These are phyloP conservation scores for Vannuccia rotundouncinata DNA, from an alignment of 2,888 invertebrate species.

Conservation along the genomic window DNA sequence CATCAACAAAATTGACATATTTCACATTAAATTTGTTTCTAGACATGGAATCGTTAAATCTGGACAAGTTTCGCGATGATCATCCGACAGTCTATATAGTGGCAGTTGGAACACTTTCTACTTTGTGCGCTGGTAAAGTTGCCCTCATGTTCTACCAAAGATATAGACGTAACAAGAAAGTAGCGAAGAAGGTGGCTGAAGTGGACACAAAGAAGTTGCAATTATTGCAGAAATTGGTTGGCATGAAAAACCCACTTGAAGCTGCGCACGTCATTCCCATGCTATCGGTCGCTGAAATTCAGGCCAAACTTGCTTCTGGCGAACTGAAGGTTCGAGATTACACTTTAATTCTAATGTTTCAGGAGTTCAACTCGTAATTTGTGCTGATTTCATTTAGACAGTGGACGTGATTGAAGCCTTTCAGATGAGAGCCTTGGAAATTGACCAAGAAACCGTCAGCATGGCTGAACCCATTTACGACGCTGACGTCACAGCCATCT, in stretches of 20 bases:
- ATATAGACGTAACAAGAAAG: not conserved
- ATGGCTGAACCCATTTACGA: constrained; percentile 18
- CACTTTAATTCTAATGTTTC: too few relatives aligned
- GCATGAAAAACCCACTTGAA: constrained; percentile 9
- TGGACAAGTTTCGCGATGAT: too few relatives aligned
- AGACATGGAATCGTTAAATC: too few relatives aligned
- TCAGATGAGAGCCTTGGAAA: not conserved
- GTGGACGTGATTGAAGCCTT: constrained; percentile 30
- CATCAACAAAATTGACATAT: too few relatives aligned
- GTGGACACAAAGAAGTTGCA: not conserved
- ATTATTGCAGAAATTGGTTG: constrained; percentile 1
- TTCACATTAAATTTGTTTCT: too few relatives aligned
- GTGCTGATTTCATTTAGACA: too few relatives aligned
- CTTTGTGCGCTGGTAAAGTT: too few relatives aligned
- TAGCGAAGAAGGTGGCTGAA: not conserved
- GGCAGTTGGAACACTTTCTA: too few relatives aligned
- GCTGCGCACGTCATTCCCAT: not conserved
- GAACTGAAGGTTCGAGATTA: too few relatives aligned
- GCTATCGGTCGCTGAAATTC: not conserved
- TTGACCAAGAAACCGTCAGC: not conserved
- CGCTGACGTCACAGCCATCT: constrained; percentile 27
- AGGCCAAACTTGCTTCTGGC: not conserved
- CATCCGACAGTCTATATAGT: too few relatives aligned
- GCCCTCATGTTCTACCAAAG: not conserved
- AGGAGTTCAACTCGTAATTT: too few relatives aligned